Evolutionary conservation across 1,140 invertebrate genomes (phyloP).

Genomic region (Brachionus angularis): DNA sequence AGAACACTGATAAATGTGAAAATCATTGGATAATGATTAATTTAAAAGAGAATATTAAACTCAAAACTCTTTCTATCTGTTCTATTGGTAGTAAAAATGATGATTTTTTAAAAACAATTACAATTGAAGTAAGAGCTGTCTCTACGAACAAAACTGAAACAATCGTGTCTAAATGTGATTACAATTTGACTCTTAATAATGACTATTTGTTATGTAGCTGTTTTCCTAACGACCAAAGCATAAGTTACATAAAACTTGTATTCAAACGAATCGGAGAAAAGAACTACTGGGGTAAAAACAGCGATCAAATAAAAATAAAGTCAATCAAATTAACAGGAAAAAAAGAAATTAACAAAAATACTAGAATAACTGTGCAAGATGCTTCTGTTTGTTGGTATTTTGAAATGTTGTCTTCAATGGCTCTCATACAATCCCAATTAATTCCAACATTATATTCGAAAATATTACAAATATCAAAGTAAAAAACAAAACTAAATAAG

Average conservation of each 20-base stretch:
- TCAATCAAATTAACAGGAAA: conserved; percentile 30
- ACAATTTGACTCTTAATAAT: conserved; percentile 12
- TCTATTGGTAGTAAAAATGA: conserved; percentile 21
- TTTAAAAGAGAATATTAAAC: conserved; percentile 17
- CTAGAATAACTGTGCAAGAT: background rate
- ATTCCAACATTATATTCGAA: background rate
- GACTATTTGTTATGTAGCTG: conserved; percentile 37
- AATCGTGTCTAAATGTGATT: conserved; percentile 33
- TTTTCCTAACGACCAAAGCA: conserved; percentile 21
- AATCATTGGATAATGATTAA: conserved; percentile 24
- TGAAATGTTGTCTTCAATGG: conserved; percentile 35
- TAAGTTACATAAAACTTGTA: conserved; percentile 17
- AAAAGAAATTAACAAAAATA: background rate
- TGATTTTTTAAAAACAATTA: conserved; percentile 5
- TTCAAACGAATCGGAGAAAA: conserved; percentile 11
- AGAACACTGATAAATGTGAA: conserved; percentile 8
- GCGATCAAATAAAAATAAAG: conserved; percentile 27
- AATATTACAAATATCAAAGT: conserved; percentile 37
- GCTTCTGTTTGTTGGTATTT: conserved; percentile 37
- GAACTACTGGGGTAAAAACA: conserved; percentile 25
- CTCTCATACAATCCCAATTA: conserved; percentile 27
- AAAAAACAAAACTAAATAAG: too few species aligned
- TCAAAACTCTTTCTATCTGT: conserved; percentile 1
- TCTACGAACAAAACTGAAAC: conserved; percentile 16
- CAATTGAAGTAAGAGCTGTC: conserved; percentile 2